phyloP scores from a whole-genome alignment of 2,113 vertebrate species.

The Apus apus region DNA sequence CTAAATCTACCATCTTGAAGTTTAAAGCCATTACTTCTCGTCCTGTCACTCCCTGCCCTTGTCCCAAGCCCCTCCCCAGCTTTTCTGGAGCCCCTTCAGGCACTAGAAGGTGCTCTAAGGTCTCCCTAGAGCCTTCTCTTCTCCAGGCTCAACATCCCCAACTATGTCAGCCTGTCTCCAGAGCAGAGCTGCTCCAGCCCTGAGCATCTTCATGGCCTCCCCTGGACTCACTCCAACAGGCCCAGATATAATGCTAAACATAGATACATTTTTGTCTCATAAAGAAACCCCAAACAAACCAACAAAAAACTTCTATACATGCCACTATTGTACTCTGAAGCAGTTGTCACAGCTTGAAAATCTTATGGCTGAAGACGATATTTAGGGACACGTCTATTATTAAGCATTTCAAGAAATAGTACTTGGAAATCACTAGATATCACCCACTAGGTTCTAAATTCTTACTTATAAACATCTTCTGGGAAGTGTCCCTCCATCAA shows the following conservation, averaged over 20 bases:
- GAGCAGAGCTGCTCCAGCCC: too few relatives aligned
- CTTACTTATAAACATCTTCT: neutral
- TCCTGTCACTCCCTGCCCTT: too few relatives aligned
- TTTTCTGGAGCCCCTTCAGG: too few relatives aligned
- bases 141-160: too few relatives aligned
- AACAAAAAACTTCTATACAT: neutral
- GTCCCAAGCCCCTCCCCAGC: too few relatives aligned
- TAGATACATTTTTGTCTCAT: neutral
- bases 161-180: too few relatives aligned
- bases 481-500: neutral
- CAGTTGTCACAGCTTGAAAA: neutral
- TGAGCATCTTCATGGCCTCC: too few relatives aligned
- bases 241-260: neutral
- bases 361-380: neutral
- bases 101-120: too few relatives aligned
- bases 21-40: too few relatives aligned
- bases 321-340: neutral
- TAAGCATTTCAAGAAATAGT: neutral
- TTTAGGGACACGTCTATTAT: neutral
- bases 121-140: too few relatives aligned
- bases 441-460: neutral
- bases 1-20: too few relatives aligned
- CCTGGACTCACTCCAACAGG: too few relatives aligned
- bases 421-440: neutral
- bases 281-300: neutral